Percentiles rank a stretch among this genome's conserved stretches.
Conservation (phyloP, 2,888 invertebrate genomes). For the Agrotis segetum region DNA sequence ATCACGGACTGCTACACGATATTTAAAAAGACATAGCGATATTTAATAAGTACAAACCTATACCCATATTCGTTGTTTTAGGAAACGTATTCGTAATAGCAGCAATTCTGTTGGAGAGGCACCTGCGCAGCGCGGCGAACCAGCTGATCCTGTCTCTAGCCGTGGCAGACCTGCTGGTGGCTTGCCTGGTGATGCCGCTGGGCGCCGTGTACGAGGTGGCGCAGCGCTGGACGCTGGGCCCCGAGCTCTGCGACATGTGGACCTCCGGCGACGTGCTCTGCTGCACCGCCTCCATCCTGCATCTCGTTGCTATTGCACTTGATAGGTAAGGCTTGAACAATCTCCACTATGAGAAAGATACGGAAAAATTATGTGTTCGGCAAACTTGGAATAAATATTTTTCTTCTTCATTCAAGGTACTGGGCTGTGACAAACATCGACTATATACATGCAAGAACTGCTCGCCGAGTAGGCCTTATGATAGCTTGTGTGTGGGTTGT, state of each 20-base stretch:
- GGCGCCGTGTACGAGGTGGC: conserved; percentile 95
- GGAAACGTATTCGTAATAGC: conserved; percentile 99
- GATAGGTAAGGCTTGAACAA: conserved; percentile 92
- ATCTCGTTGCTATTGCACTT: conserved; percentile 95
- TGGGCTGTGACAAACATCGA: conserved; percentile 98
- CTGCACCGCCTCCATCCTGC: conserved; percentile 96
- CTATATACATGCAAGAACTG: conserved; percentile 96
- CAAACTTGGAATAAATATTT: conserved; percentile 13
- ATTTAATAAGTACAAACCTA: background rate
- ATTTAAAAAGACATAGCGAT: background rate
- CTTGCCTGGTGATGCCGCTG: conserved; percentile 95
- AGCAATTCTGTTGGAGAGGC: conserved; percentile 96
- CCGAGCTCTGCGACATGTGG: conserved; percentile 98
- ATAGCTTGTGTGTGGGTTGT: conserved; percentile 96
- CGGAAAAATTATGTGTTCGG: background rate
- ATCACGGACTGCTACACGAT: background rate
- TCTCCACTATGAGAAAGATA: background rate
- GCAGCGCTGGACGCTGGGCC: conserved; percentile 96
- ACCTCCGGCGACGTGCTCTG: conserved; percentile 97
- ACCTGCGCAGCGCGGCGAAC: conserved; percentile 97
- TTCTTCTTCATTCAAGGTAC: conserved; percentile 90
- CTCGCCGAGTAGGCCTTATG: conserved; percentile 94
- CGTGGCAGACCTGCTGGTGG: conserved; percentile 97
- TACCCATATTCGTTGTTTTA: conserved; percentile 75
- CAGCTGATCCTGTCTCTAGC: conserved; percentile 97